These are phyloP conservation scores for Malachius bipustulatus DNA, from an alignment of 2,888 invertebrate genomes.

Conservation along the genomic window DNA sequence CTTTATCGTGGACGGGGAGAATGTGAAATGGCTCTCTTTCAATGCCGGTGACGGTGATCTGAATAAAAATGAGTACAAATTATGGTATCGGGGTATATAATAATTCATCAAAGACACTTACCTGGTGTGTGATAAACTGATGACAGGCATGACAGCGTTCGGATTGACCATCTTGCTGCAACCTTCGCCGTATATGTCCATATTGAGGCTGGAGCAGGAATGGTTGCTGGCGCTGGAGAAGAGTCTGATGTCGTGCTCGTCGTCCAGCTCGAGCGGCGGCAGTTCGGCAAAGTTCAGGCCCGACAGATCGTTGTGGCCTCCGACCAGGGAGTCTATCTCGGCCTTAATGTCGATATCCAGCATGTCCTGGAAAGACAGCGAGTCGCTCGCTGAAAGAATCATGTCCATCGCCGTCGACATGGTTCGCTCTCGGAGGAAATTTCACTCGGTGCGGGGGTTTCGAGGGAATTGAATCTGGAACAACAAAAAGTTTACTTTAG, in stretches of 20 bases:
- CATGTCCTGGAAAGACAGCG: slow-evolving; percentile 73
- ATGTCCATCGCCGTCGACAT: slow-evolving; percentile 41
- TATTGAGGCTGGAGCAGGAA: slow-evolving; percentile 52
- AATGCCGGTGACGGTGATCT: slow-evolving; percentile 51
- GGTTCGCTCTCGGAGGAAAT: too few relatives aligned
- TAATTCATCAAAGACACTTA: too few relatives aligned
- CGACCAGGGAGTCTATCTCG: slow-evolving; percentile 70
- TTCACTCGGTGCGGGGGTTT: too few relatives aligned
- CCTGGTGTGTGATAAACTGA: slow-evolving; percentile 40
- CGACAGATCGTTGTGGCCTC: slow-evolving; percentile 53
- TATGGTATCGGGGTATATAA: too few relatives aligned
- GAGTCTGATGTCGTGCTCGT: slow-evolving; percentile 48
- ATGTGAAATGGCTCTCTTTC: slow-evolving; percentile 58
- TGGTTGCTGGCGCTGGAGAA: slow-evolving; percentile 42
- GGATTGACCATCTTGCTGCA: slow-evolving; percentile 77
- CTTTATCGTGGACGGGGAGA: slow-evolving; percentile 58
- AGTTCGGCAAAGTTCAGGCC: slow-evolving; percentile 51
- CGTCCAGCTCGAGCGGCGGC: slow-evolving; percentile 56
- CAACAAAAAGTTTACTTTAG: too few relatives aligned
- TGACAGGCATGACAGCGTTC: slow-evolving; percentile 76
- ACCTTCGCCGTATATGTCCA: slow-evolving; percentile 58
- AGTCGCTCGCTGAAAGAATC: slow-evolving; percentile 40
- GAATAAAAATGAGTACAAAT: too few relatives aligned
- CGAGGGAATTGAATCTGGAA: too few relatives aligned
- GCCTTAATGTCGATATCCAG: slow-evolving; percentile 80